phyloP scores from a whole-genome alignment of 1,140 invertebrate genomes.

The Planococcus citri region DNA sequence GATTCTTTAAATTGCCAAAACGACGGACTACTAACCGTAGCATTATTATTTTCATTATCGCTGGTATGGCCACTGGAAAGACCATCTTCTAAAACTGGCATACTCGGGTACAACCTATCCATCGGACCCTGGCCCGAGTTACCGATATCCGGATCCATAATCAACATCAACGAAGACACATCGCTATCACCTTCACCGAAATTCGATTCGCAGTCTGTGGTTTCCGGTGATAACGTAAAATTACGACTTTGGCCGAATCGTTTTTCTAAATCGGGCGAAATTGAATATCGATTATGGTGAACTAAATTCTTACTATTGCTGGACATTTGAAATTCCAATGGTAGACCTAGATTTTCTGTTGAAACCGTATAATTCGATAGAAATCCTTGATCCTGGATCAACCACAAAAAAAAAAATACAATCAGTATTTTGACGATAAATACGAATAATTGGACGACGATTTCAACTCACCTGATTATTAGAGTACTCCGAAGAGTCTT shows the following conservation, averaged over 20 bases:
- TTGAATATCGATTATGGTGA: constrained; percentile 14
- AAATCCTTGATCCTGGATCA: constrained; percentile 18
- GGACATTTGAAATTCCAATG: constrained; percentile 7
- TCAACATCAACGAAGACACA: constrained; percentile 44
- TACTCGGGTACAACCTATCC: constrained; percentile 46
- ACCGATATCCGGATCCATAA: constrained; percentile 23
- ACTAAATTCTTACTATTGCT: constrained; percentile 15
- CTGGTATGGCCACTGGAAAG: constrained; percentile 80
- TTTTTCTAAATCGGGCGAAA: constrained; percentile 3
- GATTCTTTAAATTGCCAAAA: too few relatives aligned
- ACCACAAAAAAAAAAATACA: neutral
- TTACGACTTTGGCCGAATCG: constrained; percentile 44
- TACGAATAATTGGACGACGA: neutral
- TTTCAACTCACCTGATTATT: constrained; percentile 9
- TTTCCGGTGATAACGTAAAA: constrained; percentile 85
- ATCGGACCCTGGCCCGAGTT: constrained; percentile 22
- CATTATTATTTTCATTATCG: constrained; percentile 79
- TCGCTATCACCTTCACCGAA: constrained; percentile 74
- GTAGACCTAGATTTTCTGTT: constrained; percentile 15
- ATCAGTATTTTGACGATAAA: neutral
- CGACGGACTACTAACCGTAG: constrained; percentile 31
- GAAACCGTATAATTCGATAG: constrained; percentile 21
- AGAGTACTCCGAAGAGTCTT: constrained; percentile 16
- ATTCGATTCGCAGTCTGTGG: constrained; percentile 88
- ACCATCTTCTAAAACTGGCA: constrained; percentile 93